Conservation (phyloP, 2,888 invertebrate species). For the Nemotelus pantherinus region DNA sequence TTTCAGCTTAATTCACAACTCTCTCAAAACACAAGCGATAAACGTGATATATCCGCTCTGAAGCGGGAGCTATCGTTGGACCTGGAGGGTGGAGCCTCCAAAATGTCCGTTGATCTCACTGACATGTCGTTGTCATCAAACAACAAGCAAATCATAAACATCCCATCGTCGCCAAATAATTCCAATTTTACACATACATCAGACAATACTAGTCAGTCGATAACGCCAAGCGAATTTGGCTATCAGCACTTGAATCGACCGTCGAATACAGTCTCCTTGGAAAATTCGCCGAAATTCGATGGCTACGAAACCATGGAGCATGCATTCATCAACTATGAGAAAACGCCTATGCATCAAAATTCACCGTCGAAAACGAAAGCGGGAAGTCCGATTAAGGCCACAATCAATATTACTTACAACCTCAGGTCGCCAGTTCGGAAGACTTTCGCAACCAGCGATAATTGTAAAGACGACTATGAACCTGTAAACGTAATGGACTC, state of each 20-base stretch:
- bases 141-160: slow-evolving; percentile 52
- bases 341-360: slow-evolving; percentile 33
- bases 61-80: slow-evolving; percentile 64
- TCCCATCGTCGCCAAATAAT: slow-evolving; percentile 61
- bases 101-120: slow-evolving; percentile 55
- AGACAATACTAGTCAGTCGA: slow-evolving; percentile 65
- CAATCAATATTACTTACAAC: slow-evolving; percentile 76
- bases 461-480: slow-evolving; percentile 62
- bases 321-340: slow-evolving; percentile 54
- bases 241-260: slow-evolving; percentile 64
- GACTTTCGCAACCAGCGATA: slow-evolving; percentile 61
- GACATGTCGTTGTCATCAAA: slow-evolving; percentile 51
- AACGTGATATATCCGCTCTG: slow-evolving; percentile 62
- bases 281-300: slow-evolving; percentile 61
- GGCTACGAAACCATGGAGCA: slow-evolving; percentile 58
- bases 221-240: slow-evolving; percentile 65
- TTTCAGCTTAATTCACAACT: slow-evolving; percentile 53
- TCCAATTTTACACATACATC: slow-evolving; percentile 60
- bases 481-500: slow-evolving; percentile 54
- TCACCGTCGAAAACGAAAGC: slow-evolving; percentile 56
- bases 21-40: slow-evolving; percentile 56
- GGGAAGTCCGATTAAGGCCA: slow-evolving; percentile 73
- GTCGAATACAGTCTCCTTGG: slow-evolving; percentile 62
- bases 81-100: slow-evolving; percentile 56
- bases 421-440: slow-evolving; percentile 68